Percentiles rank a stretch among this genome's conserved stretches.
These are phyloP conservation scores for Cheirogaleus major DNA, from an alignment of 2,797 vertebrate species.

Conservation along the genomic window DNA sequence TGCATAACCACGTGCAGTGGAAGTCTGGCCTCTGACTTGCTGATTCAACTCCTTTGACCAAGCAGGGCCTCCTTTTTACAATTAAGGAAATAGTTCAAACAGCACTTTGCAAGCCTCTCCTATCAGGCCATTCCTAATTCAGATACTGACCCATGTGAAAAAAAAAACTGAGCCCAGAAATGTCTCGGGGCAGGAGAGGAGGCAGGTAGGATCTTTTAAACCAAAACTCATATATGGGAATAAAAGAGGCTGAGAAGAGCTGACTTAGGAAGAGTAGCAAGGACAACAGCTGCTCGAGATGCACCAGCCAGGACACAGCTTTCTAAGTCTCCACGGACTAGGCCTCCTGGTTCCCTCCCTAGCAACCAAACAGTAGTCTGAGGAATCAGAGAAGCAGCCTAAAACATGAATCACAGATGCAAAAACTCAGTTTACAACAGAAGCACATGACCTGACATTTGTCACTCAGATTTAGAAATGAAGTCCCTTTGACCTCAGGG, in stretches of 20 bases:
- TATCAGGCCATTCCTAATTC: neutral
- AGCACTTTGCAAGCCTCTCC: neutral
- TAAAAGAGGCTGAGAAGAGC: neutral
- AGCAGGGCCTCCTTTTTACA: neutral
- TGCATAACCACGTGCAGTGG: neutral
- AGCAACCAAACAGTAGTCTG: neutral
- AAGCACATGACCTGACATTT: neutral
- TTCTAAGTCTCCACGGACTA: neutral
- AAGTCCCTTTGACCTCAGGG: neutral
- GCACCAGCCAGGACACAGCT: neutral
- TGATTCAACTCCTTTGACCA: neutral
- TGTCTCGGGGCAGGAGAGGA: neutral
- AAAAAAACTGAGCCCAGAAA: neutral
- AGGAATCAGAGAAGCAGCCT: neutral
- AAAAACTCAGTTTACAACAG: constrained; percentile 5
- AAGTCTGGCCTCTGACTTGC: neutral
- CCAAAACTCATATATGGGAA: neutral
- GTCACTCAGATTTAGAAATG: constrained; percentile 27
- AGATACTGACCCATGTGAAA: neutral
- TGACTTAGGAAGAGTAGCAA: neutral
- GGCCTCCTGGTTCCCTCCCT: neutral
- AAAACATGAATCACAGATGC: neutral
- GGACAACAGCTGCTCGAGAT: neutral
- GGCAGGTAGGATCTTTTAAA: neutral
- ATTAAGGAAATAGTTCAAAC: neutral